These are phyloP conservation scores for Zeuzera pyrina DNA, from an alignment of 2,888 invertebrate species.

Conservation along the genomic window DNA sequence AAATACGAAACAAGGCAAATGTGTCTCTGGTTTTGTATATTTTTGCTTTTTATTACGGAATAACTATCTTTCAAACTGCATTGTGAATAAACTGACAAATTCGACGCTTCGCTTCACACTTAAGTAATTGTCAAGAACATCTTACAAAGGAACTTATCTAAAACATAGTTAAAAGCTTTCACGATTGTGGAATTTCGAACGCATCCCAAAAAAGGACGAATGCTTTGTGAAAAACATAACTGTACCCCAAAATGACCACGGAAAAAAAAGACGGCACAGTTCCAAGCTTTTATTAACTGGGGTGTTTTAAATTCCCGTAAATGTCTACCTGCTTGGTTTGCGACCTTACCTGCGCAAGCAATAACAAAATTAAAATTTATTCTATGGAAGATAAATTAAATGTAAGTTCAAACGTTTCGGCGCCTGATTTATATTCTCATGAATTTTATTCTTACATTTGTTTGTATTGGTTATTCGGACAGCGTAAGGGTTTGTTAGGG, in stretches of 20 bases:
- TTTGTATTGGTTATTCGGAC: constrained; percentile 26
- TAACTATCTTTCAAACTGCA: too few species aligned
- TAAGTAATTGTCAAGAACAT: too few species aligned
- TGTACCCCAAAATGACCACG: constrained; percentile 52
- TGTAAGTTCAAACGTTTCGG: constrained; percentile 25
- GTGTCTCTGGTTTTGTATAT: too few species aligned
- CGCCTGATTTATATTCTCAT: constrained; percentile 39
- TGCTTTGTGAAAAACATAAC: constrained; percentile 35
- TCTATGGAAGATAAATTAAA: constrained; percentile 59
- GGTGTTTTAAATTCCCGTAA: constrained; percentile 40
- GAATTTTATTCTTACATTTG: constrained; percentile 52
- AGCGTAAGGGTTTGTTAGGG: too few species aligned
- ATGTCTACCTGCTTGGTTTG: constrained; percentile 46
- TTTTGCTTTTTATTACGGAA: too few species aligned
- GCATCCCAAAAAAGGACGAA: constrained; percentile 40
- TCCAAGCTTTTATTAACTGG: constrained; percentile 26
- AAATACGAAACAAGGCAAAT: too few species aligned
- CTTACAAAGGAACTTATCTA: too few species aligned
- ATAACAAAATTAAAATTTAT: too few species aligned
- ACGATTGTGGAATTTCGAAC: constrained; percentile 38
- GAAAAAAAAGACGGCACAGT: constrained; percentile 37
- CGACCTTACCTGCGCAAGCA: constrained; percentile 53
- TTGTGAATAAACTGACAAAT: too few species aligned
- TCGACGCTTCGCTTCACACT: too few species aligned
- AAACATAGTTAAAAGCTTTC: constrained; percentile 16